These are phyloP conservation scores for Triplophysa tibetana DNA, from an alignment of 2,113 vertebrate genomes.

Conservation along the genomic window DNA sequence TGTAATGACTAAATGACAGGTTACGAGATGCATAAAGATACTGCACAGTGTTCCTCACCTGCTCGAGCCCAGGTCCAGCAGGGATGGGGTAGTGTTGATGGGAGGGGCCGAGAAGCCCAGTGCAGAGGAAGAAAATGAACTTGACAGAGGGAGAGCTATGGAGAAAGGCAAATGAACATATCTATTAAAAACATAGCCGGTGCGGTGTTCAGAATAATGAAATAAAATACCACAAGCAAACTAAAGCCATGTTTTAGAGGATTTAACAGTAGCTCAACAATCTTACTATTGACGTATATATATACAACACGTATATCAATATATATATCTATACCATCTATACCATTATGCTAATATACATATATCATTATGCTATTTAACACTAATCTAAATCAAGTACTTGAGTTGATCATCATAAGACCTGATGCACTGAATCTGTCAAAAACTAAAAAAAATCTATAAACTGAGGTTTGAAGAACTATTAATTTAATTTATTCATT, in stretches of 20 bases:
- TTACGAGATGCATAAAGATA: neutral
- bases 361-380: too few species aligned
- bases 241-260: neutral
- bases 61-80: conserved; percentile 89
- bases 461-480: too few species aligned
- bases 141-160: conserved; percentile 62
- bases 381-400: too few species aligned
- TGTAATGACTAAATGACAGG: neutral
- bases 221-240: neutral
- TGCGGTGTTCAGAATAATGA: neutral
- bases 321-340: neutral
- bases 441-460: neutral
- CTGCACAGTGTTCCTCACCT: conserved; percentile 75
- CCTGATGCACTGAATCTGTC: neutral
- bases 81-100: conserved; percentile 81
- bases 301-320: neutral
- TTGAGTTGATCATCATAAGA: too few species aligned
- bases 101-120: conserved; percentile 65
- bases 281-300: neutral
- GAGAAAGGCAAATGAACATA: conserved; percentile 35
- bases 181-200: neutral
- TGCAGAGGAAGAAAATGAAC: conserved; percentile 59
- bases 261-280: neutral
- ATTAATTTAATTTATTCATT: too few species aligned
- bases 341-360: too few species aligned